Base-by-base conservation (phyloP, 2,113 vertebrate species). In the Athene cunicularia region DNA sequence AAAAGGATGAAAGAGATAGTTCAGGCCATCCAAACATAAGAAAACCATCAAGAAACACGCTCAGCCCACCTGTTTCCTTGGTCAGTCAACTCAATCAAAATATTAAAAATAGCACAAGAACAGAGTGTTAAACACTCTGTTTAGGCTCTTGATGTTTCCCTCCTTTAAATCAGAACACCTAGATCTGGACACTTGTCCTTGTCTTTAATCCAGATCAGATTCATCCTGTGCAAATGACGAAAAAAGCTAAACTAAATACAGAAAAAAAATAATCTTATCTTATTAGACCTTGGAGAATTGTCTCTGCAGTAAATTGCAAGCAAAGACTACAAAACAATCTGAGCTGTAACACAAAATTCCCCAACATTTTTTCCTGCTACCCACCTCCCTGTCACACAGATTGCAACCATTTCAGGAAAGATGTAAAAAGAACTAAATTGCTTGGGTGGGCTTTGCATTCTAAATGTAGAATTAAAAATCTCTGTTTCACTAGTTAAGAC, bases 391-490 rank as follows among this genome's bases (percentile, higher is more conserved):
- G 7, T 88, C 53, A 67, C 56, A 86, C 14, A 94, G 68, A 91
- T 84, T 94, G 67, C 60, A 90, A 88, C 21, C 20, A 32, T 75
- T 96, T 94, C 80, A 82, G 62, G 22, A 96, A 91, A 74, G 41
- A 77, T 79, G 62, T 80, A 66, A 72, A 96, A 88, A 90, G 62
- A 87, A 90, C 50, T 59, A 72, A 91, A 91, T 86, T 91, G 68
- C 73, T 82, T 93, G 68, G 71, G 80, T 0, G 3, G 88, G 43
- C 15, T 86, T 93, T 93, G 45, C 4, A 0, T 94, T 73, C 56
- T 91, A 94, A 93, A 91, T 75, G 60, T 84, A 66, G 88, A 90
- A 91, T 74, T 86, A 52, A 90, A 93, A 73, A 88, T 75, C 55
- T 91, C 76, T 59, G 7, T 80, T 96, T 89, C 76, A 32, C 80